Evolutionary conservation across 2,888 invertebrate species (phyloP).

Genomic region (Incurvaria masculella): DNA sequence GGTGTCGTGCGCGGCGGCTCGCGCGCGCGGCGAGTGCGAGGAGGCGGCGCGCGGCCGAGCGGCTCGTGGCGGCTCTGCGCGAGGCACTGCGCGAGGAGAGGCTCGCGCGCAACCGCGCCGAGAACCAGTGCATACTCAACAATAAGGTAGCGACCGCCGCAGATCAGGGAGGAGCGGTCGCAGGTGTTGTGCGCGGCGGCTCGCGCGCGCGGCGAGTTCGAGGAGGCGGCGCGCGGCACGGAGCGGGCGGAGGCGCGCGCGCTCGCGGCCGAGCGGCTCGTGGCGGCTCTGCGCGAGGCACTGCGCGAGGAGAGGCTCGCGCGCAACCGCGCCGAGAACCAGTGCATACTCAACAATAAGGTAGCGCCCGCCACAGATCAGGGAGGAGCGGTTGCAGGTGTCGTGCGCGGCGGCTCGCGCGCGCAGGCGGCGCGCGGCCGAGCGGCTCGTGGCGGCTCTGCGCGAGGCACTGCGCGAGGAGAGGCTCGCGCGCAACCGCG

Average conservation of each 20-base stretch:
- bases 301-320: constrained; percentile 33
- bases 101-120: constrained; percentile 27
- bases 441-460: constrained; percentile 32
- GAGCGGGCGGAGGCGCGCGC: constrained; percentile 27
- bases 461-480: constrained; percentile 40
- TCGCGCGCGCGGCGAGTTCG: constrained; percentile 26
- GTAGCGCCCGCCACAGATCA: constrained; percentile 23
- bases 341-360: not conserved
- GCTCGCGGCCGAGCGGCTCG: constrained; percentile 29
- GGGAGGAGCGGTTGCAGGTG: constrained; percentile 24
- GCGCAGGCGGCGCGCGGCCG: constrained; percentile 24
- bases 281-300: constrained; percentile 35
- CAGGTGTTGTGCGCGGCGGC: constrained; percentile 25
- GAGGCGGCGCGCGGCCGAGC: constrained; percentile 31
- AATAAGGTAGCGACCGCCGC: too few relatives aligned
- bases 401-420: constrained; percentile 27
- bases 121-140: constrained; percentile 22
- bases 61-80: constrained; percentile 31
- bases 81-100: constrained; percentile 40
- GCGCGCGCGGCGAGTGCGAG: constrained; percentile 26
- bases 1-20: constrained; percentile 24
- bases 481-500: constrained; percentile 25
- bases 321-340: constrained; percentile 20
- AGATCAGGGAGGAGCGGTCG: constrained; percentile 38
- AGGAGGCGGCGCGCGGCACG: constrained; percentile 27